Evolutionary conservation across 2,113 vertebrate genomes (phyloP).

Genomic region (Mormyrus iriodes): DNA sequence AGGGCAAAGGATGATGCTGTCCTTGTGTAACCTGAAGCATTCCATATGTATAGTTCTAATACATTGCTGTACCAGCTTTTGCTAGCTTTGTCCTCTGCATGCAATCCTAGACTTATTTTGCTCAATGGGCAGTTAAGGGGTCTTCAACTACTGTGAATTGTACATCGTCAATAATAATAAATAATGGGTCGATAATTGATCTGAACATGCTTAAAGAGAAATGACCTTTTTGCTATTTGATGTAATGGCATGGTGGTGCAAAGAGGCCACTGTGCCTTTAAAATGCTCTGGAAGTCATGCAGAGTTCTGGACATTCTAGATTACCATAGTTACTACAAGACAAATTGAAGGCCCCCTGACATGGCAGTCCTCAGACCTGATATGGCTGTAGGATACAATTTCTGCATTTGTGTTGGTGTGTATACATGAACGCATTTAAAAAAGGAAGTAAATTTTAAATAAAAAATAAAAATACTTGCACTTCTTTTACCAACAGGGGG

Average conservation of each 20-base stretch:
- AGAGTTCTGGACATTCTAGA: neutral
- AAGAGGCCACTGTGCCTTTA: neutral
- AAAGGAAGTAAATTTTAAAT: too few relatives aligned
- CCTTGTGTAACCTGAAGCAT: neutral
- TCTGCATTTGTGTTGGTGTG: neutral
- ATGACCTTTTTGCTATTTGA: neutral
- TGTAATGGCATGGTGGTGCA: neutral
- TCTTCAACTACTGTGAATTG: neutral
- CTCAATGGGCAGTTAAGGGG: neutral
- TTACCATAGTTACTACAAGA: neutral
- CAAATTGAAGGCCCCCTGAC: neutral
- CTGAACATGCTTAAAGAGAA: neutral
- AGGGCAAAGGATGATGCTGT: neutral
- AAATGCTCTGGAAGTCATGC: neutral
- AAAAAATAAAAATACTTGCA: neutral
- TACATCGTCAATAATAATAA: too few relatives aligned
- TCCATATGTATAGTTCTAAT: neutral
- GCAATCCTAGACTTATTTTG: neutral
- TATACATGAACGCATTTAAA: neutral
- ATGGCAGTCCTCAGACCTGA: neutral
- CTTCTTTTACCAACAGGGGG: constrained; percentile 66
- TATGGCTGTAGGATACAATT: neutral
- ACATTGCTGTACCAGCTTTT: neutral
- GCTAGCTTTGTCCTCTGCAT: neutral
- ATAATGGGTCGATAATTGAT: neutral